Evolutionary conservation across 2,113 vertebrate genomes (phyloP), one percentile per base, ranked within the genome.

Genomic region (Amblyopsis rosae): DNA sequence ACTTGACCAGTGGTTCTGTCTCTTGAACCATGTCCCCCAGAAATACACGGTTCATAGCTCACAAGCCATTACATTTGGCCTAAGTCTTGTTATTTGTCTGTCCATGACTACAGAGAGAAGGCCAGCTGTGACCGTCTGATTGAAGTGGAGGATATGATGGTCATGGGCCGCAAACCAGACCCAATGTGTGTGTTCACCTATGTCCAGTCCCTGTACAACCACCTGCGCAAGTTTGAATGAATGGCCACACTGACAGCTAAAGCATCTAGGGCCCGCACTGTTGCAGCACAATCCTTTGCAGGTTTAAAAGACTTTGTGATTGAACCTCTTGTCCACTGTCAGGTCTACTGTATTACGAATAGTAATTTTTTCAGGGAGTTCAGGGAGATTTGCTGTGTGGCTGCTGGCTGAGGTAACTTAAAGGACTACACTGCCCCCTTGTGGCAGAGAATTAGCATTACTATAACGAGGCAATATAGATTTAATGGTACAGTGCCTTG

Each of bases 141-240:
- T 15, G 98, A 99, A 87, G 98, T 99, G 89, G 98, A 99, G 32
- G 98, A 99, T 76, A 99, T 99, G 98, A 94, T 99, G 94, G 82
- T 94, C 86, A 99, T 99, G 98, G 97, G 98, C 15, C 93, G 88
- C 65, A 98, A 95, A 89, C 98, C 98, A 0, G 98, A 99, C 86
- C 98, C 98, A 74, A 99, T 99, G 97, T 99, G 98, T 0, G 94
- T 99, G 79, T 99, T 99, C 89, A 99, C 98, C 59, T 99, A 99
- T 0, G 98, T 99, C 51, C 98, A 99, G 89, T 96, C 98, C 0
- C 93, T 99, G 0, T 99, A 99, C 92, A 98, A 96, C 87, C 96
- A 99, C 86, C 92, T 99, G 69, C 95, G 96, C 75, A 91, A 73
- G 77, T 98, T 98, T 76, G 96, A 99, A 75, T 99, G 86, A 98